These are phyloP conservation scores for Eristalinus sepulchralis DNA, from an alignment of 2,888 invertebrate species.

Conservation along the genomic window DNA sequence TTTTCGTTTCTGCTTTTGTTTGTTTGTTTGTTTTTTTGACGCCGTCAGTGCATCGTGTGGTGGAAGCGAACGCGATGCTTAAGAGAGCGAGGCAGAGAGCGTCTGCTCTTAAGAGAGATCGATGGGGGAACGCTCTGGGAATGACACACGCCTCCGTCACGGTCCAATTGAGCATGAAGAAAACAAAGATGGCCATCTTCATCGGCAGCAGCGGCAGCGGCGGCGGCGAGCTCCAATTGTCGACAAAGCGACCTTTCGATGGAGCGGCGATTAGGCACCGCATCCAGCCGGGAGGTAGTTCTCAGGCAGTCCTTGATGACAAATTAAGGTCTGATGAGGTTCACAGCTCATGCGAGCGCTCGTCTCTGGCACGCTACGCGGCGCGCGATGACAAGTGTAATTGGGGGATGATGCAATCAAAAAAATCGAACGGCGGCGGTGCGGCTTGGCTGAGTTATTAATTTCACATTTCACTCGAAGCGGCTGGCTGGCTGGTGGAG, in stretches of 20 bases:
- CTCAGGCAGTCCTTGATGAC: not conserved
- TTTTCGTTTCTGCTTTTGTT: not conserved
- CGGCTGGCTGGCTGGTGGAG: not conserved
- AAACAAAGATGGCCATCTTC: conserved; percentile 61
- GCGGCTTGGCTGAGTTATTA: not conserved
- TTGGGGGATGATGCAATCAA: conserved; percentile 9
- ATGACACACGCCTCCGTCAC: conserved; percentile 8
- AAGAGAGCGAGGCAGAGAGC: not conserved
- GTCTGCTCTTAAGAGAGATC: not conserved
- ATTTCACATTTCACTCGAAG: not conserved
- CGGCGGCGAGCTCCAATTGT: not conserved
- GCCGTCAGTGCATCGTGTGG: not conserved
- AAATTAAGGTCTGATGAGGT: not conserved
- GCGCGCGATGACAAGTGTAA: not conserved
- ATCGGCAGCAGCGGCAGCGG: not conserved
- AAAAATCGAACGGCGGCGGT: not conserved
- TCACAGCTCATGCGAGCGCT: not conserved
- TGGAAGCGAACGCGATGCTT: not conserved
- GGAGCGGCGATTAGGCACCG: conserved; percentile 19
- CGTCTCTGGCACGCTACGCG: not conserved
- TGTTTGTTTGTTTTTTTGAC: not conserved
- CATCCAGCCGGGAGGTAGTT: not conserved
- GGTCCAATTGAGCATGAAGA: conserved; percentile 37
- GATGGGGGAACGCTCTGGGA: conserved; percentile 3
- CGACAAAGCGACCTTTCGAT: conserved; percentile 42